A percentile compares a stretch with the other conserved stretches of the same genome.
Conservation (phyloP, 2,113 vertebrate genomes). For the Sitta europaea region DNA sequence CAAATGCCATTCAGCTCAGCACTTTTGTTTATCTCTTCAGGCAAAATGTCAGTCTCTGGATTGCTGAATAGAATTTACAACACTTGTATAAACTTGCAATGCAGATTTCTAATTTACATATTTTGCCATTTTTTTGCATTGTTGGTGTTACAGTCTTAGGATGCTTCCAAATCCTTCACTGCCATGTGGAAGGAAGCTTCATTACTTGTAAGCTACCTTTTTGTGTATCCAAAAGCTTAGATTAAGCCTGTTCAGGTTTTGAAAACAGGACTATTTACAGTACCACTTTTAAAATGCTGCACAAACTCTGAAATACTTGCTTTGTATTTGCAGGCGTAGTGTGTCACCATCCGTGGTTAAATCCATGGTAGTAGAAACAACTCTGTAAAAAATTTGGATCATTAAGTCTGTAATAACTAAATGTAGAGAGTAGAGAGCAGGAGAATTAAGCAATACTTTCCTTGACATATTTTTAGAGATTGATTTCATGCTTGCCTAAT, state of each 20-base stretch:
- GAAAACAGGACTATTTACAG: not conserved
- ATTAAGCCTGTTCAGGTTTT: not conserved
- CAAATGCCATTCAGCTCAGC: not conserved
- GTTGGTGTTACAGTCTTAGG: not conserved
- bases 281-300: not conserved
- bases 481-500: not conserved
- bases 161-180: not conserved
- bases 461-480: not conserved
- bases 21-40: conserved; percentile 5
- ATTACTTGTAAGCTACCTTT: not conserved
- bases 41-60: conserved; percentile 10
- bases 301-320: not conserved
- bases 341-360: rapidly evolving
- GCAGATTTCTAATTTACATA: not conserved
- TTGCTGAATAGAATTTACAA: not conserved
- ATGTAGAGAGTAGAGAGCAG: not conserved
- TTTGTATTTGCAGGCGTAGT: not conserved
- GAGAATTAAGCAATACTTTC: not conserved
- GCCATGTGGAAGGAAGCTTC: not conserved
- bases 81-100: not conserved
- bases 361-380: not conserved
- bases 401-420: not conserved
- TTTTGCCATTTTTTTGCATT: conserved; percentile 7
- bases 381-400: not conserved
- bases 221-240: not conserved